Evolutionary conservation across 2,797 vertebrate species (phyloP), one percentile per base, ranked within the genome.

Genomic region (Mormyrus hasselquistii): DNA sequence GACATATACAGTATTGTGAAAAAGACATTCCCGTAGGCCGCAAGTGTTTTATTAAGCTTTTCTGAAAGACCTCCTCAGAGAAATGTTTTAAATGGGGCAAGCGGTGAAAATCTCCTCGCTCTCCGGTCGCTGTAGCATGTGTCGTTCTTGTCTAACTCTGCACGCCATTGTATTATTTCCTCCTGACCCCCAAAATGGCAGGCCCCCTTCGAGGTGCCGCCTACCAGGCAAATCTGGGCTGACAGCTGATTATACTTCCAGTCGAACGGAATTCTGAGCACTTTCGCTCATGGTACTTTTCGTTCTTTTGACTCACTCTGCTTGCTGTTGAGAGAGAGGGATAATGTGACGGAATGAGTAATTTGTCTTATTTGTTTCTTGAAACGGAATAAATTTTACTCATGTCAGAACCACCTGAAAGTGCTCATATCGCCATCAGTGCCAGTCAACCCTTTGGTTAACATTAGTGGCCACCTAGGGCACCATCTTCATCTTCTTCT

Each of bases 101-200:
- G 44, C 12, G 4, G 12, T 29, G 19, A 50, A 88, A 73, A 12
- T 19, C 16, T 73, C 50, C 53, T 88, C 50, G 34, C 69, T 25
- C 34, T 52, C 34, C 14, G 29, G 87, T 29, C 90, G 92, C 88
- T 88, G 86, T 92, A 89, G 88, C 82, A 88, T 84, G 91, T 87
- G 89, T 91, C 92, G 92, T 91, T 91, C 91, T 93, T 90, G 93
- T 92, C 90, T 88, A 14, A 52, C 94, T 93, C 92, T 93, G 91
- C 89, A 91, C 41, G 90, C 65, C 91, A 82, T 94, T 93, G 90
- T 92, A 93, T 94, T 91, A 92, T 91, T 89, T 90, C 93, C 92
- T 91, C 87, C n/a, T 92, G 92, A 93, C 92, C 92, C 90, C 88
- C 90, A 90, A 53, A 83, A 92, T 90, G 92, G 91, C 91, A 91